Base-by-base conservation (phyloP, 1,140 invertebrate species). In the Brachionus manjavacas region DNA sequence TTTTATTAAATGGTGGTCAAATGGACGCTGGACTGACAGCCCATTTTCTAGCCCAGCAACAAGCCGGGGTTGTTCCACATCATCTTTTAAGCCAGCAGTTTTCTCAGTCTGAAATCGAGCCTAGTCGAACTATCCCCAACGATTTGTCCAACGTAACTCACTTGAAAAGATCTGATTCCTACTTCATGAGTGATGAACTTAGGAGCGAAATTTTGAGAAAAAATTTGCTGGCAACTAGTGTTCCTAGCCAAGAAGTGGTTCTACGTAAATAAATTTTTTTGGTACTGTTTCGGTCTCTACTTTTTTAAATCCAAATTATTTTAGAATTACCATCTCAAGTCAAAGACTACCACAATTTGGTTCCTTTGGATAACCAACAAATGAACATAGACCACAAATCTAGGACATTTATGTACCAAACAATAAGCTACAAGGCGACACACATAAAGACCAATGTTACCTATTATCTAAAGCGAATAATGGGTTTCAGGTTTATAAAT, bases 361-460 rank as follows among this genome's bases (percentile, higher is more conserved):
- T 93, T 86, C 95, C 95, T 0, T 88, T 98, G 72, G 95, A 98
- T 89, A 87, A 90, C n/a, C 88, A 90, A 4, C 88, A 88, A 12
- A 78, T 86, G 39, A 87, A 87, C 85, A 86, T 87, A n/a, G 86
- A 88, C 39, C 90, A 89, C 74, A 93, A 91, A 92, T 94, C 88
- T 88, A 92, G 85, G 87, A 93, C 88, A 87, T 94, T 89, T 86
- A 92, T 93, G 20, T 94, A 94, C 87, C 92, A 93, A 86, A 94
- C 93, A 60, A 94, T 94, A n/a, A 94, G 94, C 64, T 98, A 95
- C 89, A 95, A 96, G 91, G 96, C 94, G 76, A 93, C 94, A 55
- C 94, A 95, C 90, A 92, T 94, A 3, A 95, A 95, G 90, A 96
- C 92, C 86, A 95, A 95, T 14, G 91, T 93, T 9, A 92, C 93